Conservation (phyloP, 2,888 invertebrate species). For the Dyspetes luteomarginatus region DNA sequence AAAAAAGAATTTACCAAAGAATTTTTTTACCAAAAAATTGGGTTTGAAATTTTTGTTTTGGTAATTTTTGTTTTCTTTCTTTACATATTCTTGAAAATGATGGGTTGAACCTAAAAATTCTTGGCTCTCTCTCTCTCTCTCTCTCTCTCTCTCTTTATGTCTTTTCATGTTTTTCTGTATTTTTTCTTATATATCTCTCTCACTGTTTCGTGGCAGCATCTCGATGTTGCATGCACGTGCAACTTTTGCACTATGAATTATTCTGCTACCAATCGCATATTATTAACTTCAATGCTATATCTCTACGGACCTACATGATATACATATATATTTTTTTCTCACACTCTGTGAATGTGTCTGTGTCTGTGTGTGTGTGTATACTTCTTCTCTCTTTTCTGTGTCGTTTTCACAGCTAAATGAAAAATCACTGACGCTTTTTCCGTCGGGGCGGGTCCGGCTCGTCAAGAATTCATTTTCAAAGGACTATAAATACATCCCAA, state of each 20-base stretch:
- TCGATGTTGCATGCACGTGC: conserved; percentile 61
- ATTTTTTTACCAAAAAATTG: not conserved
- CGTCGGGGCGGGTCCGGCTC: conserved; percentile 55
- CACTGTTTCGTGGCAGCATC: conserved; percentile 50
- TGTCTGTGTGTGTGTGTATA: conserved; percentile 16
- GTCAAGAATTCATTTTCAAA: conserved; percentile 41
- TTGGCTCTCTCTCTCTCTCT: conserved; percentile 37
- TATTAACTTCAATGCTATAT: conserved; percentile 21
- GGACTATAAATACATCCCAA: not conserved
- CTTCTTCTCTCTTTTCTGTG: conserved; percentile 52
- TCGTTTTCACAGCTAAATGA: conserved; percentile 28
- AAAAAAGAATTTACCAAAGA: too few relatives aligned
- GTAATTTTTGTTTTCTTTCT: conserved; percentile 8
- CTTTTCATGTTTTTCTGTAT: conserved; percentile 6
- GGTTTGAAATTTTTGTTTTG: conserved; percentile 25
- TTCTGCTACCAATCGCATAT: conserved; percentile 1
- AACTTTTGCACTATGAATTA: conserved; percentile 26
- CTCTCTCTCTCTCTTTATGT: conserved; percentile 29
- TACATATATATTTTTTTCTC: not conserved
- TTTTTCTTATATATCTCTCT: conserved; percentile 42
- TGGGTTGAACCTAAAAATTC: not conserved
- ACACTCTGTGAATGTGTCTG: conserved; percentile 38
- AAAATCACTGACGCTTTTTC: conserved; percentile 40
- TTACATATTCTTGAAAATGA: not conserved
- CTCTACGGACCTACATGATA: conserved; percentile 9